phyloP scores from a whole-genome alignment of 2,797 vertebrate species.

The Channa striata region DNA sequence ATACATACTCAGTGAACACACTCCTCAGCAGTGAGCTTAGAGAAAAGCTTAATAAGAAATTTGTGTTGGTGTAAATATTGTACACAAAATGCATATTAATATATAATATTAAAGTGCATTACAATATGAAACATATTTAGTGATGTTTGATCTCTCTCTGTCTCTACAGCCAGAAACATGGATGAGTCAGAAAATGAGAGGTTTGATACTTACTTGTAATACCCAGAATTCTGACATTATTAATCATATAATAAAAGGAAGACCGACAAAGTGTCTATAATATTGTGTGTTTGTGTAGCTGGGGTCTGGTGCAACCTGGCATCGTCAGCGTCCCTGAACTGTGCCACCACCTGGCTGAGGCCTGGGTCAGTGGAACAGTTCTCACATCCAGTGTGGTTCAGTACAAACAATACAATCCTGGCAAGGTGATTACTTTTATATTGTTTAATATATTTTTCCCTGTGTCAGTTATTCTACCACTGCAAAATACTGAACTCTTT shows the following conservation, averaged over 20 bases:
- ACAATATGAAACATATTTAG: conserved; percentile 1
- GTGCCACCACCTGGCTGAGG: conserved; percentile 93
- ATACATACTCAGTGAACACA: background rate
- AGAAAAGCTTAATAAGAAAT: background rate
- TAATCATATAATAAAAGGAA: background rate
- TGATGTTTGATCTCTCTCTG: conserved; percentile 68
- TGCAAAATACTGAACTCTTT: background rate
- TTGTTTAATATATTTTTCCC: background rate
- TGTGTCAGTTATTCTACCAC: background rate
- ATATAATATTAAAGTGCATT: background rate
- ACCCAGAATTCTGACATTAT: background rate
- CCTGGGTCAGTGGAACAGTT: conserved; percentile 88
- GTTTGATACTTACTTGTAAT: conserved; percentile 76
- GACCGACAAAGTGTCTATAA: background rate
- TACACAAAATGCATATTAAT: background rate
- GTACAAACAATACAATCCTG: conserved; percentile 93
- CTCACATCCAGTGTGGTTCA: conserved; percentile 84
- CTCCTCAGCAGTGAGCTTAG: background rate
- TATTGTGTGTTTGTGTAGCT: conserved; percentile 79
- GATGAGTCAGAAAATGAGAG: conserved; percentile 93
- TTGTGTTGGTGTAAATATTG: background rate
- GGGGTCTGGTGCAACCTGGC: conserved; percentile 95
- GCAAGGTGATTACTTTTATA: conserved; percentile 86
- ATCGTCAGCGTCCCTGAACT: conserved; percentile 95
- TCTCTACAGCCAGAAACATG: conserved; percentile 86